These are phyloP conservation scores for Hemibagrus wyckioides DNA, from an alignment of 2,113 vertebrate species.

Conservation along the genomic window DNA sequence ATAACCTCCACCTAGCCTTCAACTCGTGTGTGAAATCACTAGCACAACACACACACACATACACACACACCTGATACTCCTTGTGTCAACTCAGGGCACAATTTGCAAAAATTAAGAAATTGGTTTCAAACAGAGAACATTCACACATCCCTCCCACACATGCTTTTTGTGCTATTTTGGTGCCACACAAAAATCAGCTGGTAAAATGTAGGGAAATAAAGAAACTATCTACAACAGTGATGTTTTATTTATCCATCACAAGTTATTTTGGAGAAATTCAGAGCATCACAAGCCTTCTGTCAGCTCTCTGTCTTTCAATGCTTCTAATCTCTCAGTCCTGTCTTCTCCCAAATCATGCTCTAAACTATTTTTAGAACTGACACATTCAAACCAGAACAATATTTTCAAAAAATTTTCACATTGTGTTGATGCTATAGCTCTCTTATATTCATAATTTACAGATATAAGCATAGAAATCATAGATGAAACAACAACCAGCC, in stretches of 20 bases:
- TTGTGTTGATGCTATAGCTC: background rate
- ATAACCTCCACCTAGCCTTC: constrained; percentile 49
- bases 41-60: constrained; percentile 18
- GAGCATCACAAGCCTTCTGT: background rate
- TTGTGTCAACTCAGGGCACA: constrained; percentile 59
- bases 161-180: constrained; percentile 1
- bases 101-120: constrained; percentile 66
- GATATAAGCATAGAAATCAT: no score
- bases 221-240: background rate
- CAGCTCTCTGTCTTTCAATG: constrained; percentile 18
- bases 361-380: background rate
- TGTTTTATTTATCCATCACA: background rate
- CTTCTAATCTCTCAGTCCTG: constrained; percentile 18
- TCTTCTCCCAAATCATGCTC: constrained; percentile 20
- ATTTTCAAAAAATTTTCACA: background rate
- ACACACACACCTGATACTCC: constrained; percentile 42
- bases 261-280: background rate
- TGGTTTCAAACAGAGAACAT: constrained; percentile 28
- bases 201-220: background rate
- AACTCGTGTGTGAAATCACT: constrained; percentile 41
- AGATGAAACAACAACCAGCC: background rate
- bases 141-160: background rate
- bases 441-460: no score
- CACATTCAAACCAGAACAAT: background rate
- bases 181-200: background rate